These are phyloP conservation scores for Xestia ashworthii DNA, from an alignment of 2,888 invertebrate species.

Conservation along the genomic window DNA sequence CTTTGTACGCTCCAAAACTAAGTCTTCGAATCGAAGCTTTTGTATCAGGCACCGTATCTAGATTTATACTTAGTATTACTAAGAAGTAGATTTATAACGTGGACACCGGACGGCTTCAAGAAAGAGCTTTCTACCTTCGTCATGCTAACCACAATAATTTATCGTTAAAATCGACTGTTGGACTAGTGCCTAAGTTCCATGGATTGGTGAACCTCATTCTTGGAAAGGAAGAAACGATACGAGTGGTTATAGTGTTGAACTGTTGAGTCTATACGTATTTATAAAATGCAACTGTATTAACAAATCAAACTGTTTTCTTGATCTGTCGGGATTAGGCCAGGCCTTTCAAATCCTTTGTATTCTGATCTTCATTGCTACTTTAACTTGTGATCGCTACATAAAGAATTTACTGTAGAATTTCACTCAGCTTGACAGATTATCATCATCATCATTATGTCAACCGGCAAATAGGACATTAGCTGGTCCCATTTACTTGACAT, in stretches of 20 bases:
- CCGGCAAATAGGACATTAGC: constrained; percentile 47
- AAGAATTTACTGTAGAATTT: constrained; percentile 34
- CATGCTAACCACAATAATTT: constrained; percentile 35
- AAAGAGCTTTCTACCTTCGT: constrained; percentile 15
- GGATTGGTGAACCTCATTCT: not conserved
- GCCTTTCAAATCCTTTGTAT: not conserved
- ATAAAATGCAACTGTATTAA: not conserved
- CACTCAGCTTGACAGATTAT: constrained; percentile 40
- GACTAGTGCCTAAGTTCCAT: not conserved
- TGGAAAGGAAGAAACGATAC: not conserved
- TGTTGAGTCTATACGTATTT: not conserved
- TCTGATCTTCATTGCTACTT: not conserved
- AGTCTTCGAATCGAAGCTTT: not conserved
- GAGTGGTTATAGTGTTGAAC: not conserved
- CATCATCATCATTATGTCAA: constrained; percentile 52
- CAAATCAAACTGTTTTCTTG: not conserved
- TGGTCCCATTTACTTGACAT: constrained; percentile 37
- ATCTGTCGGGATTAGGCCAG: not conserved
- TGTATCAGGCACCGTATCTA: not conserved
- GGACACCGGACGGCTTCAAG: not conserved
- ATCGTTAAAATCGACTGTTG: constrained; percentile 24
- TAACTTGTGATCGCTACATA: not conserved
- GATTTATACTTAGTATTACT: not conserved
- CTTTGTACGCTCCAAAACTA: not conserved
- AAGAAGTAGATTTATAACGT: not conserved